A percentile compares a stretch with the other conserved stretches of the same genome.
These are phyloP conservation scores for Drosophila cognata DNA, from an alignment of 2,888 invertebrate genomes.

Conservation along the genomic window DNA sequence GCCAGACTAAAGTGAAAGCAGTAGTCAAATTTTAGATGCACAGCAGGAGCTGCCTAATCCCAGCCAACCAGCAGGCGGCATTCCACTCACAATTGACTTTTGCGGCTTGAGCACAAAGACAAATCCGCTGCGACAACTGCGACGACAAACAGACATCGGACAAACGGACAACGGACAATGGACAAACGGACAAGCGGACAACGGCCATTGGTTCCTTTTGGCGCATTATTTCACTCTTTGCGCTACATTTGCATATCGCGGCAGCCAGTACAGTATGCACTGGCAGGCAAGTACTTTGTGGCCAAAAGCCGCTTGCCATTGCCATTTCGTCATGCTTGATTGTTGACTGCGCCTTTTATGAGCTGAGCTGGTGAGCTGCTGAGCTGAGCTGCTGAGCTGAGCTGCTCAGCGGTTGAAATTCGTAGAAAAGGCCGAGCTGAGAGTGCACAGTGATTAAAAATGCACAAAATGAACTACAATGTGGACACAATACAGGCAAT, in stretches of 20 bases:
- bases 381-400: conserved; percentile 25
- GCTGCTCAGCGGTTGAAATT: conserved; percentile 57
- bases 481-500: not conserved
- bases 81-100: conserved; percentile 73
- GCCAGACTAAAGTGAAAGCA: conserved; percentile 66
- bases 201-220: conserved; percentile 47
- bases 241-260: conserved; percentile 67
- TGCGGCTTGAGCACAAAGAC: conserved; percentile 71
- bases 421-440: conserved; percentile 58
- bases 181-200: conserved; percentile 41
- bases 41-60: conserved; percentile 73
- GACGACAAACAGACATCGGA: conserved; percentile 54
- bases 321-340: conserved; percentile 80
- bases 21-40: conserved; percentile 73
- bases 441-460: conserved; percentile 51
- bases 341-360: conserved; percentile 78
- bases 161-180: conserved; percentile 31
- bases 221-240: conserved; percentile 68
- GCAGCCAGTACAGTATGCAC: conserved; percentile 7
- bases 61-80: conserved; percentile 56
- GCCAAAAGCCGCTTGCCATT: conserved; percentile 67
- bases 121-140: conserved; percentile 66
- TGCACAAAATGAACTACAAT: not conserved
- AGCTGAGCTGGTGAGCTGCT: conserved; percentile 44
- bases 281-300: conserved; percentile 44